Percentiles rank a stretch among this genome's conserved stretches.
Conservation (phyloP, 2,797 vertebrate genomes). For the Karalla daura region DNA sequence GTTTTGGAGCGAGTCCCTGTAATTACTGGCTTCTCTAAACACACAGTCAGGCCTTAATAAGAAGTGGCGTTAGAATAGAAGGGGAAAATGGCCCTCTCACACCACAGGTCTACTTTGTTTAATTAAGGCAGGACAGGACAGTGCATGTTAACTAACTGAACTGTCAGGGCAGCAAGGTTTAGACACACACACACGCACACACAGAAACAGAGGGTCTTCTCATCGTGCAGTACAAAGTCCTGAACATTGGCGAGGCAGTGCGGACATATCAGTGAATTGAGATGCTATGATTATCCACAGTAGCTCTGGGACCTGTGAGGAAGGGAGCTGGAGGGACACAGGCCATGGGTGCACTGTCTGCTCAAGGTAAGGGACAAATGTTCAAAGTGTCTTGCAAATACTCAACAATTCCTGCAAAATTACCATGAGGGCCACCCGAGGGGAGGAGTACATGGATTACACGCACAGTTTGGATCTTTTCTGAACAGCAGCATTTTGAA, state of each 20-base stretch:
- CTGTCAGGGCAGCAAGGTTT: slow-evolving; percentile 34
- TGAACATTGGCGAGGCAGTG: not conserved
- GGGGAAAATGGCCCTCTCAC: slow-evolving; percentile 15
- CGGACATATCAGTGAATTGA: not conserved
- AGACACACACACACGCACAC: slow-evolving; percentile 2
- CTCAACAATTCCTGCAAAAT: not conserved
- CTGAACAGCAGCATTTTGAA: no score
- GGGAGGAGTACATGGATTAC: no score
- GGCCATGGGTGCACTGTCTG: not conserved
- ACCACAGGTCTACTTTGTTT: slow-evolving; percentile 30
- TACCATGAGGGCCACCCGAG: no score
- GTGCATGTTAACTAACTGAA: slow-evolving; percentile 35
- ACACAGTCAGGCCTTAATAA: slow-evolving; percentile 30
- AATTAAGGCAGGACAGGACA: slow-evolving; percentile 36
- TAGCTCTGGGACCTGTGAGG: not conserved
- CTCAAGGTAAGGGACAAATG: not conserved
- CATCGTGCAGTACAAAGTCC: not conserved
- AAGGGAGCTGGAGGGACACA: not conserved
- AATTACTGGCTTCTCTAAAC: slow-evolving; percentile 36
- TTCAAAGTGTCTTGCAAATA: not conserved
- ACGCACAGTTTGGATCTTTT: no score
- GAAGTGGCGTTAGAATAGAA: slow-evolving; percentile 37
- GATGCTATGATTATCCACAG: not conserved
- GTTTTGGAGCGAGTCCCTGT: not conserved
- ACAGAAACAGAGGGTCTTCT: not conserved